Percentiles rank a stretch among this genome's conserved stretches.
These are phyloP conservation scores for Phorcus lineatus DNA, from an alignment of 2,888 invertebrate genomes.

Conservation along the genomic window DNA sequence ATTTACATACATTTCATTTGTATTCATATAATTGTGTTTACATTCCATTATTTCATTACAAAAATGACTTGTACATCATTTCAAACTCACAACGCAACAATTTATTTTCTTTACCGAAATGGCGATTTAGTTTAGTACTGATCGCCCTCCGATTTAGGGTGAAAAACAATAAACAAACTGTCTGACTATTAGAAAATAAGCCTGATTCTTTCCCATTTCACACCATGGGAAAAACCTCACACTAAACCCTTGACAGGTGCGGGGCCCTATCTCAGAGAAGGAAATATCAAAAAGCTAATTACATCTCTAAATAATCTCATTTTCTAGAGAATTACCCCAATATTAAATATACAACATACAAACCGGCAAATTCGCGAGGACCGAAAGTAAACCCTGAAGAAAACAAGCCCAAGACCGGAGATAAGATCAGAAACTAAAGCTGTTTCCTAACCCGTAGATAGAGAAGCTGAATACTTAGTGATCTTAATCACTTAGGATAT, in stretches of 20 bases:
- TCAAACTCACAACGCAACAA: not conserved
- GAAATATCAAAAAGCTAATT: constrained; percentile 25
- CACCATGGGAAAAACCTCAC: constrained; percentile 21
- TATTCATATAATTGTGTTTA: no score
- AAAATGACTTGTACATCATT: not conserved
- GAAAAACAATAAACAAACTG: not conserved
- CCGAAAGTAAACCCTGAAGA: not conserved
- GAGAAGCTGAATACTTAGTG: not conserved
- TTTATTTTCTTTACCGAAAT: not conserved
- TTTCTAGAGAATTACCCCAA: constrained; percentile 16
- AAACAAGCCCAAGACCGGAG: not conserved
- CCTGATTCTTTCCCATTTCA: not conserved
- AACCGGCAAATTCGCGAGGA: not conserved
- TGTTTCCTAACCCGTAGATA: not conserved
- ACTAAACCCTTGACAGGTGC: constrained; percentile 9
- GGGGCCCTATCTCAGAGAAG: not conserved
- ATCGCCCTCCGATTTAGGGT: not conserved
- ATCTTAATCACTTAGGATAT: not conserved
- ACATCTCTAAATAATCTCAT: constrained; percentile 2
- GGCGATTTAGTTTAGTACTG: not conserved
- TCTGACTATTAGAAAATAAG: not conserved
- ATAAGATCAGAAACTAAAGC: not conserved
- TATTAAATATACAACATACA: constrained; percentile 4
- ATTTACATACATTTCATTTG: no score
- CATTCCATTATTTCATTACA: no score